phyloP scores from a whole-genome alignment of 2,113 vertebrate genomes.

The Semnornis frantzii region DNA sequence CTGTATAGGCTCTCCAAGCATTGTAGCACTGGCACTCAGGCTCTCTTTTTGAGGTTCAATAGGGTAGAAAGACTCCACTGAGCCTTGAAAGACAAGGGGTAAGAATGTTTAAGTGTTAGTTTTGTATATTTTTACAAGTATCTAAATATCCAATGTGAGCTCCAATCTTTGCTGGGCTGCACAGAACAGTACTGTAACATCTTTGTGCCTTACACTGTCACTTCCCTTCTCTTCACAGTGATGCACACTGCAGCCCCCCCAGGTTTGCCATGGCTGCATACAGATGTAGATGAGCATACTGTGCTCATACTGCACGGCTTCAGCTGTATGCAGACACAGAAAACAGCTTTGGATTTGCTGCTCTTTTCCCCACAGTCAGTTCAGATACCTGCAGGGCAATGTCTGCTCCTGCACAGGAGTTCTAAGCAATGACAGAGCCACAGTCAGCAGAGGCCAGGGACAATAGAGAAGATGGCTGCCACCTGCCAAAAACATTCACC shows the following conservation, averaged over 20 bases:
- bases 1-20: slow-evolving; percentile 72
- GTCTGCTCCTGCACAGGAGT: neutral
- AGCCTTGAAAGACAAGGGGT: neutral
- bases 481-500: neutral
- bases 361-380: neutral
- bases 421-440: neutral
- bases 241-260: neutral
- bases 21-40: slow-evolving; percentile 52
- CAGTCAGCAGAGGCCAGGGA: neutral
- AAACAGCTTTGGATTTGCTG: neutral
- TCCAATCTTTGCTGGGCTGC: neutral
- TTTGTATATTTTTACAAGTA: neutral
- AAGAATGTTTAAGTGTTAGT: neutral
- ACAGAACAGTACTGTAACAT: neutral
- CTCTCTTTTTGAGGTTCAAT: neutral
- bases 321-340: neutral
- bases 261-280: neutral
- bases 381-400: neutral
- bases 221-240: neutral
- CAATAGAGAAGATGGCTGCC: neutral
- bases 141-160: neutral
- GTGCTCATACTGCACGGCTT: neutral
- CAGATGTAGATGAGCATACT: neutral
- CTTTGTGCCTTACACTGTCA: neutral
- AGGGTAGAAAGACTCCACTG: neutral